These are phyloP conservation scores for Clamator glandarius DNA, from an alignment of 2,797 vertebrate genomes.

Conservation along the genomic window DNA sequence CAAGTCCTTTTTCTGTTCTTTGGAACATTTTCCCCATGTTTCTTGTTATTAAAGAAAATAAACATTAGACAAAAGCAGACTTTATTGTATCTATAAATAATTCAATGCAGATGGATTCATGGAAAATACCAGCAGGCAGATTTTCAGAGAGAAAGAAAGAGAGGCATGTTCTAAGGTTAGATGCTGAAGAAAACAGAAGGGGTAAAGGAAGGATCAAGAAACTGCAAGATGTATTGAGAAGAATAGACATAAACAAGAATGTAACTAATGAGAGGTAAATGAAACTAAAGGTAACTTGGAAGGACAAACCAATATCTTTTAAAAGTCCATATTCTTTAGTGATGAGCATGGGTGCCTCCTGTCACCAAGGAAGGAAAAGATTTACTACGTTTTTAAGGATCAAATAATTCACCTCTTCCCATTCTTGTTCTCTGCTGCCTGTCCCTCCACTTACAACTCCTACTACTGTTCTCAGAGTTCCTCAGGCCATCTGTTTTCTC, in stretches of 20 bases:
- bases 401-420: not conserved
- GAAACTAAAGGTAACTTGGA: not conserved
- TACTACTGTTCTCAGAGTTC: not conserved
- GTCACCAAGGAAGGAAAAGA: not conserved
- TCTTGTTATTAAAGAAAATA: slow-evolving; percentile 81
- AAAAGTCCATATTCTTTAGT: not conserved
- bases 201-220: not conserved
- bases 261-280: slow-evolving; percentile 7
- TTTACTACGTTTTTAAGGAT: not conserved
- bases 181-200: slow-evolving; percentile 52
- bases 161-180: slow-evolving; percentile 39
- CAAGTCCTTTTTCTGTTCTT: slow-evolving; percentile 68
- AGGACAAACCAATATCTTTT: not conserved
- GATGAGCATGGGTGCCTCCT: not conserved
- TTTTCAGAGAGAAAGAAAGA: slow-evolving; percentile 47
- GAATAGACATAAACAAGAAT: slow-evolving; percentile 44
- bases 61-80: slow-evolving; percentile 74
- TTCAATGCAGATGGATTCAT: slow-evolving; percentile 78
- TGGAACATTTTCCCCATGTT: slow-evolving; percentile 74
- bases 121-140: slow-evolving; percentile 68
- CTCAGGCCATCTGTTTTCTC: not conserved
- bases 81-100: slow-evolving; percentile 82
- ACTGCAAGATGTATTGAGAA: slow-evolving; percentile 41
- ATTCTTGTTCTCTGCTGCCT: not conserved
- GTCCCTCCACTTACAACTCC: not conserved